A percentile compares a stretch with the other conserved stretches of the same genome.
Evolutionary conservation across 2,113 vertebrate genomes (phyloP).

Genomic region (Cynoglossus semilaevis): DNA sequence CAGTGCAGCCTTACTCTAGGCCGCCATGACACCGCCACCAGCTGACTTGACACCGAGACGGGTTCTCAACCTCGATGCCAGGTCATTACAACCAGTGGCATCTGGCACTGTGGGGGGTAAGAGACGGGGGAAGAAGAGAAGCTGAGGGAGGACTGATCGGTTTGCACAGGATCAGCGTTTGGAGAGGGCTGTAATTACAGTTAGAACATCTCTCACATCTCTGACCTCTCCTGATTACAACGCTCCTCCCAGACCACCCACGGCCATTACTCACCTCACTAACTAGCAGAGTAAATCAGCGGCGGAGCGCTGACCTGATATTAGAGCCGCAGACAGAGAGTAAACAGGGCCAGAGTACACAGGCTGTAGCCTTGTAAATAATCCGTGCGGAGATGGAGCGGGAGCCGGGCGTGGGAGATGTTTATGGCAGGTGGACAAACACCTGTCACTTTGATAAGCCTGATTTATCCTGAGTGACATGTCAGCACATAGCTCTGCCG

Average conservation of each 20-base stretch:
- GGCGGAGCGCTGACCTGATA: slow-evolving; percentile 60
- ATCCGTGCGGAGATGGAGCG: slow-evolving; percentile 58
- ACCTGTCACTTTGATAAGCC: slow-evolving; percentile 84
- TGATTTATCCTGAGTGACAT: slow-evolving; percentile 85
- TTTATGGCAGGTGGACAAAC: slow-evolving; percentile 88
- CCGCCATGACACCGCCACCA: slow-evolving; percentile 21
- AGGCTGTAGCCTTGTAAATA: slow-evolving; percentile 75
- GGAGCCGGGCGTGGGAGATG: slow-evolving; percentile 78
- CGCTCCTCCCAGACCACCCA: slow-evolving; percentile 44
- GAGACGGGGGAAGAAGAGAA: slow-evolving; percentile 4
- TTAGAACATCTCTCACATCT: slow-evolving; percentile 47
- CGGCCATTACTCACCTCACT: slow-evolving; percentile 68
- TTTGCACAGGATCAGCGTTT: slow-evolving; percentile 24
- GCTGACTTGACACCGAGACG: slow-evolving; percentile 51
- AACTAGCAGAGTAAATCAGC: slow-evolving; percentile 72
- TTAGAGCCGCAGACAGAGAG: slow-evolving; percentile 59
- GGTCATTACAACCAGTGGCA: slow-evolving; percentile 28
- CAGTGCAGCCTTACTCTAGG: no score
- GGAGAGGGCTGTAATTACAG: slow-evolving; percentile 52
- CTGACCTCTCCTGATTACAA: slow-evolving; percentile 55
- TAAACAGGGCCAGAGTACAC: slow-evolving; percentile 61
- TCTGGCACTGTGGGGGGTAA: slow-evolving; percentile 13
- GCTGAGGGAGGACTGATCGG: slow-evolving; percentile 3
- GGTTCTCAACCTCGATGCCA: slow-evolving; percentile 23
- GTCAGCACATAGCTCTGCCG: slow-evolving; percentile 81